Base-by-base conservation (phyloP, 2,113 vertebrate genomes). In the Paradisaea rubra region DNA sequence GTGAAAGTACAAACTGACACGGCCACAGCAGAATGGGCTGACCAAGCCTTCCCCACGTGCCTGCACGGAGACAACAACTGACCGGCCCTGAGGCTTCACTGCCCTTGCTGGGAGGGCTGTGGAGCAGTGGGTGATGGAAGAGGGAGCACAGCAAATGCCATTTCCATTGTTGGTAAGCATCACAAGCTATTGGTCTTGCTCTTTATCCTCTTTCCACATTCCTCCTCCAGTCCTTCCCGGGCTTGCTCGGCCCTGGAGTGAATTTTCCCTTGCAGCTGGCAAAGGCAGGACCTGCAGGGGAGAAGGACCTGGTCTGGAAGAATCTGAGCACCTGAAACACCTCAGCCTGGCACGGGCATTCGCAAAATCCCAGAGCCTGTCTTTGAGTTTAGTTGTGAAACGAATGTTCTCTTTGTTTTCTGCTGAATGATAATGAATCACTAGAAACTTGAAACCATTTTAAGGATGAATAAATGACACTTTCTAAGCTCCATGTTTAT, bases 391-490 rank as follows among this genome's bases (percentile, higher is more conserved):
- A n/a, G 68, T 87, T 88, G 77, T 88, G 90, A 93, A 93, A 93
- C 68, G n/a, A 74, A 84, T 81, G 83, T 77, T 94, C 95, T 94
- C 92, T 95, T 96, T 97, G 94, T 93, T 96, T 96, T 95, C 91
- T 94, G 61, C 82, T 95, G 85, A 82, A 64, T 88, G 92, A 81
- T 86, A 77, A 94, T 92, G 95, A 94, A 91, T 91, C 83, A 59
- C 95, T 61, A 76, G 91, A 72, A 93, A 93, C 85, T 93, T 73
- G 60, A 93, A 84, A 83, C 65, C 91, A 86, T 95, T 95, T 94
- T 95, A 96, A 96, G 96, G 95, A 81, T 94, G 95, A 96, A 94
- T 93, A 95, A 97, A 94, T 92, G 95, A 81, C 95, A 95, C 94
- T 94, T 95, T 81, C 88, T 93, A 91, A 96, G 94, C 95, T 95